Base-by-base conservation (phyloP, 2,113 vertebrate species). In the Ammospiza caudacuta region DNA sequence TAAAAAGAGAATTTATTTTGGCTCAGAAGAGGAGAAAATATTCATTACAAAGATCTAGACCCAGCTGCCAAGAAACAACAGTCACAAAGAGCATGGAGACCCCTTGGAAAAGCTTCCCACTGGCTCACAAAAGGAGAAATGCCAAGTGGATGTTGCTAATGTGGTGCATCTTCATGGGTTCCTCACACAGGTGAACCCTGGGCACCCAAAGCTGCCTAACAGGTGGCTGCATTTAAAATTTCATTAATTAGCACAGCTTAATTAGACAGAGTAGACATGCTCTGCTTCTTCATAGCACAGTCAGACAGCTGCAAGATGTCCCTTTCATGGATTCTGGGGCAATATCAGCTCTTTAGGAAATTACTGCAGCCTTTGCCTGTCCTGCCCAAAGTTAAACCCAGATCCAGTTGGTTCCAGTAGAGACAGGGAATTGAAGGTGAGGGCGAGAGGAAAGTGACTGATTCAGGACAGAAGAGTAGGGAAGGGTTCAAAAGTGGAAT, bases 381-480 rank as follows among this genome's bases (percentile, higher is more conserved):
- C 24, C 43, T n/a, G 24, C 15, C 22, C 27, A 29, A 18, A 2
- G 0, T 14, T 51, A 81, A 62, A 83, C 5, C 4, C 66, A 43
- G 51, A 12, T 62, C 25, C 19, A 52, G 22, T 0, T 8, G 9
- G 35, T 47, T 27, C 5, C 33, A 89, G 52, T 14, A 88, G 29
- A 69, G 39, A 24, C 15, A 35, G 17, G 4, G 16, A 61, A 25
- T 5, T 54, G 52, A 28, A 44, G 14, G 11, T 43, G 9, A 46
- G 51, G 7, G 15, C 27, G 47, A 15, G 28, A 69, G 47, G 18
- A 57, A 63, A 67, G 81, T 16, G 0, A n/a, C 2, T 41, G 29
- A 43, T 21, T 6, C 0, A 1, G 19, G 11, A 27, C 5, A 83
- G 22, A 9, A 69, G 44, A 72, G 17, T 1, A 57, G 6, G 23